These are phyloP conservation scores for Psammodynastes pulverulentus DNA, from an alignment of 2,113 vertebrate species.

Conservation along the genomic window DNA sequence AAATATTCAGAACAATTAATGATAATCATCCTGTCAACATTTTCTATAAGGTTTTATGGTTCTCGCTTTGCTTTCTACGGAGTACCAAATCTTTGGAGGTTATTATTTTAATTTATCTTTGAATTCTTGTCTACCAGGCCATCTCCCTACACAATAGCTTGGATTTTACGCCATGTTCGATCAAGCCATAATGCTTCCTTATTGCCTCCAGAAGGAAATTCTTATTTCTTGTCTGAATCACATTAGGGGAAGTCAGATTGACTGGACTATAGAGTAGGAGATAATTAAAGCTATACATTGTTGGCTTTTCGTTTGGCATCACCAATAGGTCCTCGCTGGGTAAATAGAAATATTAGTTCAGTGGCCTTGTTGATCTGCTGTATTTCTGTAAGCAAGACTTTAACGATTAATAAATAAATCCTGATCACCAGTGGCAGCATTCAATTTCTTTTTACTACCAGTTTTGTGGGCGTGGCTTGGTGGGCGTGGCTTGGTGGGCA, in stretches of 20 bases:
- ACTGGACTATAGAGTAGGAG: background rate
- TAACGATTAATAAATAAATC: background rate
- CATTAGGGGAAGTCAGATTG: slow-evolving; percentile 46
- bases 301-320: slow-evolving; percentile 4
- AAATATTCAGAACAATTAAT: background rate
- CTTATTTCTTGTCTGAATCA: slow-evolving; percentile 11
- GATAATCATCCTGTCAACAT: background rate
- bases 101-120: background rate
- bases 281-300: background rate
- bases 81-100: background rate
- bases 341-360: slow-evolving; percentile 19
- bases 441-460: too few relatives aligned
- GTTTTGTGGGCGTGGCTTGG: too few relatives aligned
- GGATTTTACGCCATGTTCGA: background rate
- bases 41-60: background rate
- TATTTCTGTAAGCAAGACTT: background rate
- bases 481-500: too few relatives aligned
- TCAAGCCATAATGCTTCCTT: slow-evolving; percentile 47
- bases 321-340: background rate
- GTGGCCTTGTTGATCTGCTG: background rate
- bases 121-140: slow-evolving; percentile 2
- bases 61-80: background rate
- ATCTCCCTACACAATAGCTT: slow-evolving; percentile 12
- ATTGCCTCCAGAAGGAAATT: background rate
- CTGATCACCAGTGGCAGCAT: too few relatives aligned